Percentiles rank a stretch among this genome's conserved stretches.
phyloP scores from a whole-genome alignment of 2,797 vertebrate species.

The Trachops cirrhosus region DNA sequence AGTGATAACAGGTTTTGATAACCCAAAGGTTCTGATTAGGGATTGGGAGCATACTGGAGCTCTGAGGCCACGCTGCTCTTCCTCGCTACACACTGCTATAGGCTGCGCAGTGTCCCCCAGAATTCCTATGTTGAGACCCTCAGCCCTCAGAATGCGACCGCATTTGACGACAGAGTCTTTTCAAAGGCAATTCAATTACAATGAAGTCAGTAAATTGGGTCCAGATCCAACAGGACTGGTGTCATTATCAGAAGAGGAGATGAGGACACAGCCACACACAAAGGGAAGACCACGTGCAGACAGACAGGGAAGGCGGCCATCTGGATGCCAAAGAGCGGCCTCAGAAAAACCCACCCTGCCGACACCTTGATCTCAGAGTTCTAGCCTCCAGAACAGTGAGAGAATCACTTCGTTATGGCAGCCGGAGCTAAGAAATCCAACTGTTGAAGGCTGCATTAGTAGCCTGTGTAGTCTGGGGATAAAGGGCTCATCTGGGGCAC shows the following conservation, averaged over 20 bases:
- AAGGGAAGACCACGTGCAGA: background rate
- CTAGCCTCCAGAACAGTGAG: background rate
- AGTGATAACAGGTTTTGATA: background rate
- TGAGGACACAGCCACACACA: background rate
- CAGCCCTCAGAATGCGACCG: background rate
- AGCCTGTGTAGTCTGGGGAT: background rate
- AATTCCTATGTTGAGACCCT: background rate
- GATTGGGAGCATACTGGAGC: background rate
- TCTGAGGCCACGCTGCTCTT: background rate
- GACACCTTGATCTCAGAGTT: background rate
- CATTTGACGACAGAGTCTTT: background rate
- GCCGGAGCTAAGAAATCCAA: background rate
- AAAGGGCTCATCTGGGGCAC: background rate
- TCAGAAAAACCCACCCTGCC: background rate
- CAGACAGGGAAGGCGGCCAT: rapidly evolving
- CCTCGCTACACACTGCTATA: background rate
- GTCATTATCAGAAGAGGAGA: background rate
- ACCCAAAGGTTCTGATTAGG: background rate
- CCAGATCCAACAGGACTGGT: background rate
- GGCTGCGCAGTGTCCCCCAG: background rate
- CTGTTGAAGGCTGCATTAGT: background rate
- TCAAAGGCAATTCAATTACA: background rate
- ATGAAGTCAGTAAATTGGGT: background rate
- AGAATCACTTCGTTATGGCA: background rate
- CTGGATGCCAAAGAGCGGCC: background rate